Evolutionary conservation across 2,113 vertebrate species (phyloP), one percentile per base, ranked within the genome.

Genomic region (Pseudopodoces humilis): DNA sequence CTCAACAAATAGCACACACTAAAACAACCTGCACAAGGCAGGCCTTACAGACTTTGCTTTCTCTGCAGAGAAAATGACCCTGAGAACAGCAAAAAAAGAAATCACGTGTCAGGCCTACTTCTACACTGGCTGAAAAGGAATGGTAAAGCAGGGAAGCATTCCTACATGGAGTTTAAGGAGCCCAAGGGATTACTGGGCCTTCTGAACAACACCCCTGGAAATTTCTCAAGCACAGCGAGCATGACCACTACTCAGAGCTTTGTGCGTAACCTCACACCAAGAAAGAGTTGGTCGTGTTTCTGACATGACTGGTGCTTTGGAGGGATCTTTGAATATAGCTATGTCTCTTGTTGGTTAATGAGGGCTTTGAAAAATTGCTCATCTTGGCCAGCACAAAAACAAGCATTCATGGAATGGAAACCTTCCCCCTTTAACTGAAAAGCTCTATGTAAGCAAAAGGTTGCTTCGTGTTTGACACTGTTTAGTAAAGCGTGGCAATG

Each of bases 401-500:
- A 87, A 85, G 76, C 62, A 70, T 94, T 94, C 86, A 79, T 18
- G 21, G 83, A 86, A 91, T 49, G 59, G 71, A 86, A 94, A 93
- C 79, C 65, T 92, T 84, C 70, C 60, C 67, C 52, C 53, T 86
- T 63, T 62, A 77, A 44, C 78, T 81, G 78, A 84, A 95, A 94
- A 94, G 68, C 49, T 88, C 83, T 78, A 15, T 67, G 75, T 62
- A 76, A 91, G 87, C 41, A 84, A 92, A 71, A 94, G 65, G 50
- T 77, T 83, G 55, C 72, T 88, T 71, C 77, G 0, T 86, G 88
- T 85, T 95, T 84, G 90, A 85, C 88, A 69, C 75, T 86, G 90
- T 93, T 96, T 74, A 94, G 88, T 86, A 85, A 92, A 96, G 84
- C 37, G 20, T 83, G 79, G 62, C 88, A 94, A 53, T 43, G 89